These are phyloP conservation scores for Drosophila parthenogenetica DNA, from an alignment of 2,888 invertebrate genomes.

Conservation along the genomic window DNA sequence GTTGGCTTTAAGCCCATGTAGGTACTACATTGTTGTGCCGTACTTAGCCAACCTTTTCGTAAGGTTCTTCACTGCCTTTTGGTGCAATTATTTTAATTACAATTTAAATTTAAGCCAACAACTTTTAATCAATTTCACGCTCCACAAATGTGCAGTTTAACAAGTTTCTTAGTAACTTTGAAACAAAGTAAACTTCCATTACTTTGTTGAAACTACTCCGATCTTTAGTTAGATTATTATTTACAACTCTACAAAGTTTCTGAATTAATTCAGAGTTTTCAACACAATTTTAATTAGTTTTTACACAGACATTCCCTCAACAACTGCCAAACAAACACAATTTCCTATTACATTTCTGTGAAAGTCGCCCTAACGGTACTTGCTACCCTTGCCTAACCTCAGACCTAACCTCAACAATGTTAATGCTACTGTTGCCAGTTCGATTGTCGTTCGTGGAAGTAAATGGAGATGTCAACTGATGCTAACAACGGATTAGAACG, in stretches of 20 bases:
- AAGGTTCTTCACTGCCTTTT: neutral
- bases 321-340: neutral
- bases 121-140: slow-evolving; percentile 14
- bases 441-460: slow-evolving; percentile 66
- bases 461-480: slow-evolving; percentile 73
- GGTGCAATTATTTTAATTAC: slow-evolving; percentile 15
- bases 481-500: slow-evolving; percentile 58
- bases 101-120: slow-evolving; percentile 4
- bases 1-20: slow-evolving; percentile 32
- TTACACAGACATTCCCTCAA: neutral
- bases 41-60: slow-evolving; percentile 9
- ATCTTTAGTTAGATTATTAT: too few relatives aligned
- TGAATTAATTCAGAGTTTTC: too few relatives aligned
- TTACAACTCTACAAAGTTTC: too few relatives aligned
- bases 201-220: too few relatives aligned
- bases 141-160: neutral
- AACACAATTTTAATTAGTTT: neutral
- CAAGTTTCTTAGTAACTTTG: neutral
- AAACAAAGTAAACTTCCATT: neutral
- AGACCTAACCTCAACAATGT: slow-evolving; percentile 29
- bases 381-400: slow-evolving; percentile 17
- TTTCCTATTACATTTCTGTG: slow-evolving; percentile 7
- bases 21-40: slow-evolving; percentile 15
- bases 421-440: slow-evolving; percentile 49
- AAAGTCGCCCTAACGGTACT: slow-evolving; percentile 45